phyloP scores from a whole-genome alignment of 2,888 invertebrate species.

The Carabus problematicus region DNA sequence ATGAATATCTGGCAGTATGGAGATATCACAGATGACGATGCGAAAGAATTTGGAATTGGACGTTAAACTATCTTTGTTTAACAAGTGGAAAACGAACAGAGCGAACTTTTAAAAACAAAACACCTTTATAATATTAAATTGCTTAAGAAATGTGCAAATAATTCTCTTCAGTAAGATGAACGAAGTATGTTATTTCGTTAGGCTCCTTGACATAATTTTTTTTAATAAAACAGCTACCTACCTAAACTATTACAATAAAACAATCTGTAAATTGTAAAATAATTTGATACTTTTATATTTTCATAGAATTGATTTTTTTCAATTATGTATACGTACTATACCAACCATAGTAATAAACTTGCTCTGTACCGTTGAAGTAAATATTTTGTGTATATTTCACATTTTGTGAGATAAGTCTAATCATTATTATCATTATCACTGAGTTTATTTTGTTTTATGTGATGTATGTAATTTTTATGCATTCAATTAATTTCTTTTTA shows the following conservation, averaged over 20 bases:
- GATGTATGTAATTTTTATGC: no score
- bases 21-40: slow-evolving; percentile 96
- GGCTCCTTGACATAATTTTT: slow-evolving; percentile 28
- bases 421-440: slow-evolving; percentile 11
- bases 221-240: slow-evolving; percentile 22
- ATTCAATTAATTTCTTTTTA: no score
- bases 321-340: slow-evolving; percentile 21
- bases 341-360: slow-evolving; percentile 6
- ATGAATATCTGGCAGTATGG: slow-evolving; percentile 97
- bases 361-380: slow-evolving; percentile 20
- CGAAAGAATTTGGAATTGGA: slow-evolving; percentile 70
- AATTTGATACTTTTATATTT: slow-evolving; percentile 41
- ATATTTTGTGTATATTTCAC: slow-evolving; percentile 21
- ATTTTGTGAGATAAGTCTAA: no score
- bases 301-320: slow-evolving; percentile 33
- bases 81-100: slow-evolving; percentile 41
- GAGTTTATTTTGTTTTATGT: slow-evolving; percentile 18
- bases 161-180: slow-evolving; percentile 29
- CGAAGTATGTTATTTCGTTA: slow-evolving; percentile 32
- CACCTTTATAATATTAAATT: slow-evolving; percentile 38
- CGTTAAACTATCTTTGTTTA: slow-evolving; percentile 35
- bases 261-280: slow-evolving; percentile 39
- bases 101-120: slow-evolving; percentile 35
- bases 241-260: slow-evolving; percentile 14
- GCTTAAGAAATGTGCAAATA: slow-evolving; percentile 38